Conservation (phyloP, 92 coral and sea anemone species). For the Palythoa grandis region DNA sequence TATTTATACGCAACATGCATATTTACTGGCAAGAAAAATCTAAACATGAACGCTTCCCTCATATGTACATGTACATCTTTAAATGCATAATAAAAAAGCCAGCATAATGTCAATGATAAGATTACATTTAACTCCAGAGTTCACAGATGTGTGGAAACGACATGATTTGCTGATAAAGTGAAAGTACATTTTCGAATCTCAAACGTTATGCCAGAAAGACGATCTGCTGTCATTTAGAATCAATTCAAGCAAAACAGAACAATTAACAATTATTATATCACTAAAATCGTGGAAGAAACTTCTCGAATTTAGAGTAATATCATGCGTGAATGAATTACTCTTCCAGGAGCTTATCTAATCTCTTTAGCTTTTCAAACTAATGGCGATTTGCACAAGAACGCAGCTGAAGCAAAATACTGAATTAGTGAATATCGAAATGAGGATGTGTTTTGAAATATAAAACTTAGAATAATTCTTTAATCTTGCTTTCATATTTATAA, state of each 20-base stretch:
- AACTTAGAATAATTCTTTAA: neutral
- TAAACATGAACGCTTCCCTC: neutral
- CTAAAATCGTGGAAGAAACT: neutral
- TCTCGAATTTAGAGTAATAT: neutral
- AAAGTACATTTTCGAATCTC: neutral
- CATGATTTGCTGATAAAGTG: neutral
- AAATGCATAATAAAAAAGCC: neutral
- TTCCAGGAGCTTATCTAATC: slow-evolving; percentile 25
- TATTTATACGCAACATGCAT: neutral
- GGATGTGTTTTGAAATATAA: slow-evolving; percentile 11
- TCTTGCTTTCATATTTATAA: neutral
- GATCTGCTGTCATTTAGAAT: neutral
- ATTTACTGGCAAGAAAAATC: neutral
- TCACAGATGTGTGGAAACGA: slow-evolving; percentile 29
- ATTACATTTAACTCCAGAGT: slow-evolving; percentile 28
- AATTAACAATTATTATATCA: neutral
- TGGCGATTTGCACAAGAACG: neutral
- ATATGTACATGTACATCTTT: neutral
- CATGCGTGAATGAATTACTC: neutral
- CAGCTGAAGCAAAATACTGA: neutral
- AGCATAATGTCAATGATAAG: neutral
- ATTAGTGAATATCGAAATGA: neutral
- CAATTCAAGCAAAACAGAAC: neutral
- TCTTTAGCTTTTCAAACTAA: neutral
- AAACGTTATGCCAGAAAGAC: neutral